Evolutionary conservation across 2,113 vertebrate species (phyloP), one percentile per base, ranked within the genome.

Genomic region (Rhinoderma darwinii): DNA sequence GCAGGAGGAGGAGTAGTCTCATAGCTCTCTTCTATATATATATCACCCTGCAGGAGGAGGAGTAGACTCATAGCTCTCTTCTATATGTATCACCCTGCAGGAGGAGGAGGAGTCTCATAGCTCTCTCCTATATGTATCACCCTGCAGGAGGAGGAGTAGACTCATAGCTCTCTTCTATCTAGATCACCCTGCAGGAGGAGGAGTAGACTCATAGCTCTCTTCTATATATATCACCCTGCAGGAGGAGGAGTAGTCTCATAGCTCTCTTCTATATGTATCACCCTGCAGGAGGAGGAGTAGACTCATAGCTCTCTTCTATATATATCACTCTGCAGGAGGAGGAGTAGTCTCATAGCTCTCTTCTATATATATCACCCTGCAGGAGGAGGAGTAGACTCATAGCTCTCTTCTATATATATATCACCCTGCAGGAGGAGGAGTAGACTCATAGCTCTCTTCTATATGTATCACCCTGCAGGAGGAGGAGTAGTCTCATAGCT

Each of bases 231-330:
- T 70, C 66, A 70, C 37, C 70, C 70, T 73, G 37, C 37, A 43
- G 70, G 37, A 25, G 70, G 70, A 41, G 70, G 70, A n/a, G 25
- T 37, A 73, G 70, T 41, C 70, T 41, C 70, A 75, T 44, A 75
- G 73, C 73, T 17, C 41, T 37, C 73, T 47, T 47, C 43, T 75
- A n/a, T n/a, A n/a, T n/a, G n/a, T n/a, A 47, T 75, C 73, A 75
- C 73, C 73, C 73, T 75, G 41, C 41, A 47, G 73, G 41, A 30
- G 73, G 41, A 7, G 73, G 39, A n/a, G 17, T 2, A 39, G 61
- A 66, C 61, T 66, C 27, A 66, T 32, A 66, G 61, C 61, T 61
- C 61, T 27, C 27, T 30, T 66, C 27, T 66, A n/a, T n/a, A n/a
- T n/a, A 12, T 66, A 6, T 30, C 27, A 66, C n/a, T 12, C 27